Evolutionary conservation across 2,888 invertebrate species (phyloP).

Genomic region (Dyspetes luteomarginatus): DNA sequence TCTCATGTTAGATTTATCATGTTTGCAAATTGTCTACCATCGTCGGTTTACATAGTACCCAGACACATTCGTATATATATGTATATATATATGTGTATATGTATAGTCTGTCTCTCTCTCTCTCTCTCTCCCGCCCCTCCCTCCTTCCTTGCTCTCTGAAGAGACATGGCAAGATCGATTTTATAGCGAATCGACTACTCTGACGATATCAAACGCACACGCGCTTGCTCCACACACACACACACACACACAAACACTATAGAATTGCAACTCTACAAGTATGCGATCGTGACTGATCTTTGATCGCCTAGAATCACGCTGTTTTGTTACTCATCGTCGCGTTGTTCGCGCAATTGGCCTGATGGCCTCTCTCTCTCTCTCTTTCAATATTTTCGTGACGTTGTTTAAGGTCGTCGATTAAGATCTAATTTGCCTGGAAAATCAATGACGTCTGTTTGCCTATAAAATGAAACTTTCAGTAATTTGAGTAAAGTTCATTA

Average conservation of each 20-base stretch:
- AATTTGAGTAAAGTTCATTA: too few species aligned
- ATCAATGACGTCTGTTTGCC: too few species aligned
- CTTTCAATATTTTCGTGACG: neutral
- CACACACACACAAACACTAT: neutral
- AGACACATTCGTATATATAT: neutral
- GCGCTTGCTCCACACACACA: too few species aligned
- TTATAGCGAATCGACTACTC: slow-evolving; percentile 30
- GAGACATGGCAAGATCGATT: slow-evolving; percentile 44
- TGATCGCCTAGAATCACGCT: slow-evolving; percentile 20
- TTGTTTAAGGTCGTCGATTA: neutral
- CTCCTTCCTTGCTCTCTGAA: neutral
- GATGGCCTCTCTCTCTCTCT: slow-evolving; percentile 10
- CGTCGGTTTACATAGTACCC: slow-evolving; percentile 20
- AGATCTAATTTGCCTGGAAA: too few species aligned
- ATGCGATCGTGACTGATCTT: slow-evolving; percentile 40
- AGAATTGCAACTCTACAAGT: neutral
- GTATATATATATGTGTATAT: neutral
- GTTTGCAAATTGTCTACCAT: slow-evolving; percentile 48
- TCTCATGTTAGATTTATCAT: slow-evolving; percentile 50
- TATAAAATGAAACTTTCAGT: too few species aligned
- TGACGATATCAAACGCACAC: slow-evolving; percentile 11
- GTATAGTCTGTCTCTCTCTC: neutral
- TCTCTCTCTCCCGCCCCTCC: neutral
- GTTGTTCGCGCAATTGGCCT: slow-evolving; percentile 15
- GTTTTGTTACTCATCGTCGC: slow-evolving; percentile 36